These are phyloP conservation scores for Ceriagrion tenellum DNA, from an alignment of 2,888 invertebrate species.

Conservation along the genomic window DNA sequence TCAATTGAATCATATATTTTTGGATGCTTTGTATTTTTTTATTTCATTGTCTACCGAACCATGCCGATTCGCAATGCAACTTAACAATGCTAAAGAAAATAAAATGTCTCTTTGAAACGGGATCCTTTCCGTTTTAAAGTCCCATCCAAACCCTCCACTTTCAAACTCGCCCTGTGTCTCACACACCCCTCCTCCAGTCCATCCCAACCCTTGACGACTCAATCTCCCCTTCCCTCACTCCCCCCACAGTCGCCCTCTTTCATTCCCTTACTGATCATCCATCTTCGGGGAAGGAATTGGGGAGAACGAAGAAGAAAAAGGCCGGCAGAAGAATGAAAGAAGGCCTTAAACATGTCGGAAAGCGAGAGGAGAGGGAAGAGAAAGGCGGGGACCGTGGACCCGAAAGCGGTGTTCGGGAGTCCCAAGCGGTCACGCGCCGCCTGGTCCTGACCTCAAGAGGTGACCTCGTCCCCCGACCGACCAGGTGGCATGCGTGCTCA, in stretches of 20 bases:
- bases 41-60: no score
- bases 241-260: not conserved
- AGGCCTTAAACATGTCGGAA: not conserved
- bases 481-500: not conserved
- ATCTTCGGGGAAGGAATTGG: not conserved
- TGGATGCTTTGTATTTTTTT: no score
- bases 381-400: not conserved
- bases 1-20: no score
- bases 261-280: not conserved
- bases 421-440: slow-evolving; percentile 13
- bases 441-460: not conserved
- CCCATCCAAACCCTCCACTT: not conserved
- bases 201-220: not conserved
- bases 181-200: not conserved
- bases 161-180: not conserved
- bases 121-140: not conserved
- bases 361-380: not conserved
- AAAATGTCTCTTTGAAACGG: no score
- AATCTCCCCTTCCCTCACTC: not conserved
- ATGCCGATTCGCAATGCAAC: no score
- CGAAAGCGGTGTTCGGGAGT: not conserved
- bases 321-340: not conserved
- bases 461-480: not conserved
- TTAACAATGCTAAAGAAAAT: no score
- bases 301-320: not conserved